phyloP scores from a whole-genome alignment of 2,797 vertebrate species.

The Amblyopsis hoosieri region DNA sequence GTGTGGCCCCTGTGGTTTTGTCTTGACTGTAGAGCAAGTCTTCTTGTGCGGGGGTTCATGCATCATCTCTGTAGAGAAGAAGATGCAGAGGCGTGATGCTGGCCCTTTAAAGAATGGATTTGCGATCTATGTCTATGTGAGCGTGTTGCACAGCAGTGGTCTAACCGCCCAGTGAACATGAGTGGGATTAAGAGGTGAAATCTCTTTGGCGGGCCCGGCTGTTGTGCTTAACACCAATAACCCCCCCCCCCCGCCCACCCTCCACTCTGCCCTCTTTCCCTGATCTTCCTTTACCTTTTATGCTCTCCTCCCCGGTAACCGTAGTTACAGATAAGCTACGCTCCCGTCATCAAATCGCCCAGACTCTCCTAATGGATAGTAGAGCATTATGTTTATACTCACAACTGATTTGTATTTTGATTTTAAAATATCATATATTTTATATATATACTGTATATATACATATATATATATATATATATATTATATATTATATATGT shows the following conservation, averaged over 20 bases:
- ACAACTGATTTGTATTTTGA: no score
- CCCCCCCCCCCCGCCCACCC: background rate
- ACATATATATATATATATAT: no score
- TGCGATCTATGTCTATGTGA: background rate
- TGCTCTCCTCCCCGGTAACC: background rate
- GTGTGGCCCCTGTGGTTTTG: background rate
- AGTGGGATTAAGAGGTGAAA: constrained; percentile 11
- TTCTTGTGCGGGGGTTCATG: background rate
- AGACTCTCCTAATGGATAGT: no score
- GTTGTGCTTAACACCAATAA: background rate
- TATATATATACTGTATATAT: no score
- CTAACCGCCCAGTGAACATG: constrained; percentile 6
- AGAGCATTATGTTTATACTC: no score
- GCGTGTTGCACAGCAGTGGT: constrained; percentile 1
- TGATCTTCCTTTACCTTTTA: background rate
- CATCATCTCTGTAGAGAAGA: background rate
- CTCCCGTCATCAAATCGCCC: no score
- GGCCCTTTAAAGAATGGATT: constrained; percentile 8
- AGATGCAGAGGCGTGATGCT: constrained; percentile 1
- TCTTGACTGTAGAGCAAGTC: constrained; percentile 1
- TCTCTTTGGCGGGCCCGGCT: background rate
- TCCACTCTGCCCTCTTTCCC: background rate
- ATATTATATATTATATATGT: no score
- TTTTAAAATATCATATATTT: no score
- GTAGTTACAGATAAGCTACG: no score